Base-by-base conservation (phyloP, 2,113 vertebrate species). In the Carassius gibelio region DNA sequence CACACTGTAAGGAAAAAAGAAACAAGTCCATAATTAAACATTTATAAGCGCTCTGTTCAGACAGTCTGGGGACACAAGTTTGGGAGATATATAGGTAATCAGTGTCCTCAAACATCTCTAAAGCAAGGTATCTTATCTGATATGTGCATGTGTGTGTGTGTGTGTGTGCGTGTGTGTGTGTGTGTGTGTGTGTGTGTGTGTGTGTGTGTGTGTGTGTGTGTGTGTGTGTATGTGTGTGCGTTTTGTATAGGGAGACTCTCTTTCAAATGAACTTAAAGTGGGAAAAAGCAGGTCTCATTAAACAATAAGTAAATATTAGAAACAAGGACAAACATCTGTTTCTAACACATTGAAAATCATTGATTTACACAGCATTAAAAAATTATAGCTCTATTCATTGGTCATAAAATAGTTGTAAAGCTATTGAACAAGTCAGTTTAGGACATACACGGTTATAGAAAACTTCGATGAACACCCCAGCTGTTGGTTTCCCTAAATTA, bases 1-100 rank as follows among this genome's bases (percentile, higher is more conserved):
- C 90, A 90, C 89, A 92, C 88, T 89, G 87, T 89, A 91, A 90
- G 89, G 88, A 81, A 85, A 82, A 85, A 85, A 87, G 89, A 94
- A 92, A 90, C 88, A 92, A 92, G 89, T 71, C 79, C 81, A 88
- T 85, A 89, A 90, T 92, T 85, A 93, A 93, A 93, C 85, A 92
- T 94, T 94, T 91, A 93, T 91, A 90, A 92, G 89, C 45, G 77
- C 82, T 84, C 83, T 88, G 89, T 85, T 89, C 90, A 89, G 89
- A 88, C 30, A 48, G 90, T 90, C 82, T 87, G 81, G 91, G 89
- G 90, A 92, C 91, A 88, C 71, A 72, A 77, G 75, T 90, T 85
- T 69, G 72, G 86, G 48, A 76, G 89, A 84, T 69, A 36, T 50
- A 50, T 34, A 74, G 69, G 76, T 55, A 92, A 91, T 89, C 85